These are phyloP conservation scores for Neosilurus hyrtlii DNA, from an alignment of 2,797 vertebrate genomes.

Conservation along the genomic window DNA sequence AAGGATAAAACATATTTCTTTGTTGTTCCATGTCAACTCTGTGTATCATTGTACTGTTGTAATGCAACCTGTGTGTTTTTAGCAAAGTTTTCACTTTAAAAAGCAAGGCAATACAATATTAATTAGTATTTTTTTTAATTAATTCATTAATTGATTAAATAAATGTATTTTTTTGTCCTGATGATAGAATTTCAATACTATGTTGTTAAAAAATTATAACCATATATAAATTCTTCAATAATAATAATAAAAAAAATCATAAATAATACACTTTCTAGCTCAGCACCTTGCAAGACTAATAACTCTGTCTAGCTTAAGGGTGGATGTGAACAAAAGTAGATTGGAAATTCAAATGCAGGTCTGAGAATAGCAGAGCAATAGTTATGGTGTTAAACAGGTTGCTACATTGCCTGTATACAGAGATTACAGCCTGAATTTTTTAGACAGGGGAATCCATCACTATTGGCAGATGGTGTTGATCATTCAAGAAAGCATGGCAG, in stretches of 20 bases:
- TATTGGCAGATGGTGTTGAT: constrained; percentile 63
- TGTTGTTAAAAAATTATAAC: not conserved
- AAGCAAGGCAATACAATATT: too few species aligned
- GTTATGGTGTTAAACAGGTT: constrained; percentile 61
- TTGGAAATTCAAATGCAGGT: not conserved
- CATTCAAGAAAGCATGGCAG: constrained; percentile 63
- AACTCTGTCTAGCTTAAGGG: not conserved
- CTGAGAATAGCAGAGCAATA: constrained; percentile 54
- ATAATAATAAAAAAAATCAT: not conserved
- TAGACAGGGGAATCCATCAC: constrained; percentile 67
- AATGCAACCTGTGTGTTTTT: too few species aligned
- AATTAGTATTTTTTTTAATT: too few species aligned
- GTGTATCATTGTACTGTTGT: too few species aligned
- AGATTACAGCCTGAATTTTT: constrained; percentile 59
- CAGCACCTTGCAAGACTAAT: not conserved
- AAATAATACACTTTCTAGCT: not conserved
- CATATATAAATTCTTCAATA: not conserved
- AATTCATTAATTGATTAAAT: too few species aligned
- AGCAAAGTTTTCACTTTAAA: too few species aligned
- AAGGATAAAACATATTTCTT: too few species aligned
- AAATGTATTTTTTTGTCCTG: too few species aligned
- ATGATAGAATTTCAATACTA: too few species aligned
- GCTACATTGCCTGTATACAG: constrained; percentile 11
- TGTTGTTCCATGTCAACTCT: too few species aligned
- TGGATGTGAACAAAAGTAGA: not conserved